These are phyloP conservation scores for Spodoptera exigua DNA, from an alignment of 2,888 invertebrate species.

Conservation along the genomic window DNA sequence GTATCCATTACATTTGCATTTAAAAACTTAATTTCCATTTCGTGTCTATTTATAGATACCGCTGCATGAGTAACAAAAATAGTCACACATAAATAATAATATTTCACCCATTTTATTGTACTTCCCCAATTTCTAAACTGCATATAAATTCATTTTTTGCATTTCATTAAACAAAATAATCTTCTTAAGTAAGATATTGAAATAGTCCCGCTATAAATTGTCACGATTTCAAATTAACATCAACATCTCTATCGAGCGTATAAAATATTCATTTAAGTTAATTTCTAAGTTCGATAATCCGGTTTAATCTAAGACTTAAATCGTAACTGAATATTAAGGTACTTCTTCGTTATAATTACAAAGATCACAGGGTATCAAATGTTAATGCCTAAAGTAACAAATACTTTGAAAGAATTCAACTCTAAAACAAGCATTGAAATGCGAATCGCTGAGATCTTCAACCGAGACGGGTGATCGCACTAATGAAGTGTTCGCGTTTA, in stretches of 20 bases:
- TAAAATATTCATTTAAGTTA: slow-evolving; percentile 46
- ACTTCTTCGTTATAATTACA: not conserved
- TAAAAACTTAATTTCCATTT: slow-evolving; percentile 47
- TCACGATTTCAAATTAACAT: slow-evolving; percentile 36
- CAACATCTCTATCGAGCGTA: slow-evolving; percentile 41
- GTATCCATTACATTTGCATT: slow-evolving; percentile 57
- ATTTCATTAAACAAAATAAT: slow-evolving; percentile 45
- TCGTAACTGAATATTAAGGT: slow-evolving; percentile 1
- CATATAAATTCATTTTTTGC: slow-evolving; percentile 33
- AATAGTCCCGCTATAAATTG: slow-evolving; percentile 44
- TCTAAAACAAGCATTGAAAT: slow-evolving; percentile 66
- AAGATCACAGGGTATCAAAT: slow-evolving; percentile 34
- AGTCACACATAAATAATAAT: slow-evolving; percentile 5
- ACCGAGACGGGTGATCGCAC: slow-evolving; percentile 76
- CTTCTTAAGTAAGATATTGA: slow-evolving; percentile 39
- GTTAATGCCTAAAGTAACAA: slow-evolving; percentile 24
- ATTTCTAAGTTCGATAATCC: slow-evolving; percentile 39
- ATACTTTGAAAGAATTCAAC: slow-evolving; percentile 50
- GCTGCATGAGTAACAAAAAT: slow-evolving; percentile 35
- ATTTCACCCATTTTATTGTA: slow-evolving; percentile 9
- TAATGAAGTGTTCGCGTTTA: slow-evolving; percentile 84
- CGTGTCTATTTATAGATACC: slow-evolving; percentile 19
- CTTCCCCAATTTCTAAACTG: slow-evolving; percentile 4
- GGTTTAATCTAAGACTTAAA: slow-evolving; percentile 24
- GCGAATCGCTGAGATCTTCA: slow-evolving; percentile 66